Percentiles rank a stretch among this genome's conserved stretches.
These are phyloP conservation scores for Lithobius niger DNA, from an alignment of 1,140 invertebrate species.

Conservation along the genomic window DNA sequence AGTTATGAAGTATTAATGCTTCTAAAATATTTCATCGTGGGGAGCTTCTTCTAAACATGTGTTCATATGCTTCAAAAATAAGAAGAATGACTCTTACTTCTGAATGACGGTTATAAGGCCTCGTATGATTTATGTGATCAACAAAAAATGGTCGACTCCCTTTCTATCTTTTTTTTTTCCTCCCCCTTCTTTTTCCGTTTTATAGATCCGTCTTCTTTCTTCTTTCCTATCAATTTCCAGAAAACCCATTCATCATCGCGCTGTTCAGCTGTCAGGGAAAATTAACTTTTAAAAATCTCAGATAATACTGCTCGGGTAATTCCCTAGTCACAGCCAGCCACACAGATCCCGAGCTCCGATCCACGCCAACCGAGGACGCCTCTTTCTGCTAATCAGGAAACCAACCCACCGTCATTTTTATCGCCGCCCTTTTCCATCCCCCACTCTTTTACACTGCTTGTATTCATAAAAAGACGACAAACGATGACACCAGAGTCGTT, in stretches of 20 bases:
- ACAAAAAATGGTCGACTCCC: conserved; percentile 3
- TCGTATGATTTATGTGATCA: conserved; percentile 12
- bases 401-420: no score
- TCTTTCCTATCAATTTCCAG: conserved; percentile 13
- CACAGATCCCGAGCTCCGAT: no score
- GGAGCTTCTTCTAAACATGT: conserved; percentile 11
- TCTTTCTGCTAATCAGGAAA: no score
- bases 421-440: no score
- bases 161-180: no score
- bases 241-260: conserved; percentile 14
- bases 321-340: conserved; percentile 1
- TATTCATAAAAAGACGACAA: no score
- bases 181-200: no score
- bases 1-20: conserved; percentile 14
- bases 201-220: no score
- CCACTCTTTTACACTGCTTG: no score
- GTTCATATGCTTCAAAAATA: conserved; percentile 10
- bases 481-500: no score
- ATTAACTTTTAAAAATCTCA: conserved; percentile 14
- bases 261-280: conserved; percentile 12
- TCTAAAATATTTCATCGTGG: conserved; percentile 11
- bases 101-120: conserved; percentile 9
- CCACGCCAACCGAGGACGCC: no score
- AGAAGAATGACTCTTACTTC: conserved; percentile 9
- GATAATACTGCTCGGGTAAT: conserved; percentile 9